These are phyloP conservation scores for Rhinoraja longicauda DNA, from an alignment of 2,797 vertebrate species.

Conservation along the genomic window DNA sequence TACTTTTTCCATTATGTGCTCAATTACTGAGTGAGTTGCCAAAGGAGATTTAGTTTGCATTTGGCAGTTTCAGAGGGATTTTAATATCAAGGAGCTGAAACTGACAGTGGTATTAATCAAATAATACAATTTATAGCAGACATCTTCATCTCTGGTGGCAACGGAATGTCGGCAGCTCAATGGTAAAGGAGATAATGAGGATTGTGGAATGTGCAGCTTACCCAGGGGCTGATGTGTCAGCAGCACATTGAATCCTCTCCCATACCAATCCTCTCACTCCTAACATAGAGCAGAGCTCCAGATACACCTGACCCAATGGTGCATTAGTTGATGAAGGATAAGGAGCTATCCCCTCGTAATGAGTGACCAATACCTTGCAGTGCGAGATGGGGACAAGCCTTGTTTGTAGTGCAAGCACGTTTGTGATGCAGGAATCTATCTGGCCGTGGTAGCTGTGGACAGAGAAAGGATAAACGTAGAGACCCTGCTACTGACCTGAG, in stretches of 20 bases:
- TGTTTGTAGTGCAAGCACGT: too few relatives aligned
- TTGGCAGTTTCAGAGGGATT: background rate
- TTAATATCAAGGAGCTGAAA: slow-evolving; percentile 10
- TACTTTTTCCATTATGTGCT: background rate
- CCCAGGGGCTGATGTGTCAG: background rate
- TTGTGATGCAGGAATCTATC: too few relatives aligned
- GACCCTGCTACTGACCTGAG: background rate
- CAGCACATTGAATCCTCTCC: background rate
- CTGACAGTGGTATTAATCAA: background rate
- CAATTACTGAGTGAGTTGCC: background rate
- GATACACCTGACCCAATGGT: background rate
- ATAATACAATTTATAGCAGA: background rate
- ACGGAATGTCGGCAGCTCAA: background rate
- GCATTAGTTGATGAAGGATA: background rate
- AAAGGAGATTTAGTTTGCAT: background rate
- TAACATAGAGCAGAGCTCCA: background rate
- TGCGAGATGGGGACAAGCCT: too few relatives aligned
- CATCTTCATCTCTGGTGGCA: background rate
- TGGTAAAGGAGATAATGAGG: background rate
- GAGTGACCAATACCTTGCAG: background rate
- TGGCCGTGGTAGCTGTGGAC: background rate
- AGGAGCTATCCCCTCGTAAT: background rate
- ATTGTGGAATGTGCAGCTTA: background rate
- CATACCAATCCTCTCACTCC: background rate
- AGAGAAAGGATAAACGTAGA: background rate